These are phyloP conservation scores for Chinchilla lanigera DNA, from an alignment of 2,113 vertebrate genomes.

Conservation along the genomic window DNA sequence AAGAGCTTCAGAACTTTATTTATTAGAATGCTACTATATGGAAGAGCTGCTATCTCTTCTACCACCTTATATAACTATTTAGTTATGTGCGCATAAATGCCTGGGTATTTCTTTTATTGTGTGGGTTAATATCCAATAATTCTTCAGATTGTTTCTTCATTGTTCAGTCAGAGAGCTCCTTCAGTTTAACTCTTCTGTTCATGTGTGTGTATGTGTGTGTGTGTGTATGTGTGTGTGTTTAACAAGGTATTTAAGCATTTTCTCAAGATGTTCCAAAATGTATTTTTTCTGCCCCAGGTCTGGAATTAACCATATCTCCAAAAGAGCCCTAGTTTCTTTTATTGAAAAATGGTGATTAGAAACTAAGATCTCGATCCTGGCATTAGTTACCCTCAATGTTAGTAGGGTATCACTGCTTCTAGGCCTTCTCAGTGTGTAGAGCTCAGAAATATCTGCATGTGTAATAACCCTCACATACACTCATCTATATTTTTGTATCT, in stretches of 20 bases:
- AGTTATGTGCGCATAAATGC: neutral
- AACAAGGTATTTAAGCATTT: conserved; percentile 47
- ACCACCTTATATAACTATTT: neutral
- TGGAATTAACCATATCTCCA: conserved; percentile 27
- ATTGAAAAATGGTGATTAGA: conserved; percentile 63
- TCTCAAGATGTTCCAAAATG: neutral
- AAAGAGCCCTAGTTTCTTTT: conserved; percentile 31
- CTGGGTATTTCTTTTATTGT: conserved; percentile 58
- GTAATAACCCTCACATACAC: neutral
- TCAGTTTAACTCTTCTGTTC: neutral
- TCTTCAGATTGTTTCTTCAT: conserved; percentile 16
- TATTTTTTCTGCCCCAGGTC: neutral
- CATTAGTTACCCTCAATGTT: conserved; percentile 23
- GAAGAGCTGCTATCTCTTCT: conserved; percentile 24
- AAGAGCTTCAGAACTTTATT: neutral
- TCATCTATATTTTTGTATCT: conserved; percentile 8
- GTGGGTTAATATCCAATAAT: neutral
- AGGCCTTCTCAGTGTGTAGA: neutral
- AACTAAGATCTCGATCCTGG: conserved; percentile 2
- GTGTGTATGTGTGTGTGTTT: neutral
- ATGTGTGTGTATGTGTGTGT: neutral
- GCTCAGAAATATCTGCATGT: conserved; percentile 4
- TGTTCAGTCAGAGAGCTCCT: neutral
- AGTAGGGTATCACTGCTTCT: neutral
- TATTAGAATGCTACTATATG: conserved; percentile 10